phyloP scores from a whole-genome alignment of 2,797 vertebrate species.

The Lepilemur ruficaudatus region DNA sequence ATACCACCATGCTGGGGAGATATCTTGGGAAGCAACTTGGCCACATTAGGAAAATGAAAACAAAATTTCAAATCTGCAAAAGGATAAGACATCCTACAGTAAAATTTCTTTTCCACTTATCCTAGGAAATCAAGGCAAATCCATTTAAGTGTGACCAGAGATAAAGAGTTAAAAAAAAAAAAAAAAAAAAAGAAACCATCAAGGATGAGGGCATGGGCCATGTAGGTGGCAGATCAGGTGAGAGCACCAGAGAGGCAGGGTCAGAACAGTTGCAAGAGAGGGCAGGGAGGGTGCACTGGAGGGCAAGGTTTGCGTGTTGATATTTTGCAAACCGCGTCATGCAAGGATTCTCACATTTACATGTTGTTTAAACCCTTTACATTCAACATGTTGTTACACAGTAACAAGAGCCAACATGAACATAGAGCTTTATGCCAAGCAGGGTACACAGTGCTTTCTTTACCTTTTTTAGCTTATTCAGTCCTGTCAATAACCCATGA shows the following conservation, averaged over 20 bases:
- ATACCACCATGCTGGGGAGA: not conserved
- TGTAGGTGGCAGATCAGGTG: not conserved
- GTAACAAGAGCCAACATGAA: not conserved
- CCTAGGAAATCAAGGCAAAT: not conserved
- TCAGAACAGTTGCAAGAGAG: not conserved
- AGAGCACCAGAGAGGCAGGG: not conserved
- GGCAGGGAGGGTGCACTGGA: not conserved
- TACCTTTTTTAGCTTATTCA: not conserved
- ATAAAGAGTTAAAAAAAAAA: not conserved
- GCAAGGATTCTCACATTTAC: not conserved
- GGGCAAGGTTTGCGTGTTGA: not conserved
- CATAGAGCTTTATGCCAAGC: not conserved
- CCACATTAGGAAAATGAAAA: not conserved
- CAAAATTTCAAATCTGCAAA: not conserved
- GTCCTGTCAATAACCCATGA: not conserved
- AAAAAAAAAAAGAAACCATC: not conserved
- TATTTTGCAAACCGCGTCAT: not conserved
- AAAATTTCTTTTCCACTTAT: not conserved
- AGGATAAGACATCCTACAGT: not conserved
- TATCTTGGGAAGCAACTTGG: not conserved
- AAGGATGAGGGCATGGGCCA: not conserved
- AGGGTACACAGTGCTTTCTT: not conserved
- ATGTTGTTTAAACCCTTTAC: not conserved
- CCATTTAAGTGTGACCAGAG: not conserved
- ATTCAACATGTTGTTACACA: not conserved